These are phyloP conservation scores for Hypanus sabinus DNA, from an alignment of 2,113 vertebrate species.

Conservation along the genomic window DNA sequence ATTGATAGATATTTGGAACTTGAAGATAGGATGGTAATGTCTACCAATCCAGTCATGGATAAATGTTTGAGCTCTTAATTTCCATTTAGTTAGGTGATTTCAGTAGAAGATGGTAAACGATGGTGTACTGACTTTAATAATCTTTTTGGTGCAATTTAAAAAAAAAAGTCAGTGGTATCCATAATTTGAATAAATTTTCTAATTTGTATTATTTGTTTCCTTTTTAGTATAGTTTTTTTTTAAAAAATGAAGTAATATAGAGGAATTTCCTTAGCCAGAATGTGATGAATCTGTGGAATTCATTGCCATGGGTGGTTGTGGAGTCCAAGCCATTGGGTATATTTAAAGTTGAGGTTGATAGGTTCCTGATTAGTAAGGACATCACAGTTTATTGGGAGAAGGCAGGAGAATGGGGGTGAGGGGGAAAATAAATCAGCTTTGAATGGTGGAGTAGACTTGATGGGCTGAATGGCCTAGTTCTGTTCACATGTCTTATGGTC, in stretches of 20 bases:
- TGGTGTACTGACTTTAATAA: background rate
- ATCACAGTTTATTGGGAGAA: too few species aligned
- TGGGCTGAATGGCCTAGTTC: too few species aligned
- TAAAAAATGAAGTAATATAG: background rate
- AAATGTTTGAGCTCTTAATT: background rate
- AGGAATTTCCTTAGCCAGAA: too few species aligned
- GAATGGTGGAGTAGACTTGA: too few species aligned
- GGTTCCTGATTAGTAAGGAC: too few species aligned
- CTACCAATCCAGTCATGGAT: background rate
- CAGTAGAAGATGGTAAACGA: background rate
- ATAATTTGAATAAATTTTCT: background rate
- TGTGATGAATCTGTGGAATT: too few species aligned
- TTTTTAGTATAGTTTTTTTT: background rate
- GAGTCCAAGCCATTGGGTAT: too few species aligned
- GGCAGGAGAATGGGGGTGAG: too few species aligned
- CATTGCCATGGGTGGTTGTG: too few species aligned
- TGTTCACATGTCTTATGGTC: too few species aligned
- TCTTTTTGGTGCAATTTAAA: background rate
- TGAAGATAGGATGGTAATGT: background rate
- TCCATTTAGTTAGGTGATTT: background rate
- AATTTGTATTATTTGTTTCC: background rate
- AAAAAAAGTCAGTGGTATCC: background rate
- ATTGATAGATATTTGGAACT: background rate
- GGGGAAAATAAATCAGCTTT: too few species aligned
- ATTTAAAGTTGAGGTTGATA: too few species aligned